These are phyloP conservation scores for Eumacrocentrus americanus DNA, from an alignment of 2,888 invertebrate species.

Conservation along the genomic window DNA sequence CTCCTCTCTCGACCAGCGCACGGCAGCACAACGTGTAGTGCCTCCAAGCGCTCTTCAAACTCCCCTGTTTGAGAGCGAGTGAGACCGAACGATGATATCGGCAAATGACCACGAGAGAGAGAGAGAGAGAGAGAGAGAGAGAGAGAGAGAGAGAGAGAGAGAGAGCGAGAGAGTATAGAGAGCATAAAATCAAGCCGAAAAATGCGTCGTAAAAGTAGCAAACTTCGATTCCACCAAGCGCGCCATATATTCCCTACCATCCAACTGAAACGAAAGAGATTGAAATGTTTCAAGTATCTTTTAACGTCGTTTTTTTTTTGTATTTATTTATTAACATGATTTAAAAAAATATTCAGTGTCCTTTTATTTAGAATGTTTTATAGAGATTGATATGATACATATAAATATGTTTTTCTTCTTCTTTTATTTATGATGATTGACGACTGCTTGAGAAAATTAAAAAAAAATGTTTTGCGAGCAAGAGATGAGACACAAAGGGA, in stretches of 20 bases:
- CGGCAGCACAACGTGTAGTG: neutral
- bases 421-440: neutral
- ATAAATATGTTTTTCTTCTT: too few species aligned
- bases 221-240: slow-evolving; percentile 19
- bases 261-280: slow-evolving; percentile 4
- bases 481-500: neutral
- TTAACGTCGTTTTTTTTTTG: neutral
- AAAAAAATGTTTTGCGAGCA: neutral
- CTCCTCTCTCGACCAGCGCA: slow-evolving; percentile 34
- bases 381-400: too few species aligned
- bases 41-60: neutral
- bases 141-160: neutral
- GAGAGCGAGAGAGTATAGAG: neutral
- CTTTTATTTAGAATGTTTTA: too few species aligned
- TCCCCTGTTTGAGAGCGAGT: neutral
- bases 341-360: too few species aligned
- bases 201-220: slow-evolving; percentile 26
- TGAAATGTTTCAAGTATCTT: neutral
- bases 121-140: neutral
- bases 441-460: neutral
- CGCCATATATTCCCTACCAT: neutral
- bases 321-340: neutral
- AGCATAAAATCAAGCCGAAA: slow-evolving; percentile 18
- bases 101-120: neutral
- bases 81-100: slow-evolving; percentile 5